Conservation (phyloP, 2,113 vertebrate species). For the Onychostruthus taczanowskii region DNA sequence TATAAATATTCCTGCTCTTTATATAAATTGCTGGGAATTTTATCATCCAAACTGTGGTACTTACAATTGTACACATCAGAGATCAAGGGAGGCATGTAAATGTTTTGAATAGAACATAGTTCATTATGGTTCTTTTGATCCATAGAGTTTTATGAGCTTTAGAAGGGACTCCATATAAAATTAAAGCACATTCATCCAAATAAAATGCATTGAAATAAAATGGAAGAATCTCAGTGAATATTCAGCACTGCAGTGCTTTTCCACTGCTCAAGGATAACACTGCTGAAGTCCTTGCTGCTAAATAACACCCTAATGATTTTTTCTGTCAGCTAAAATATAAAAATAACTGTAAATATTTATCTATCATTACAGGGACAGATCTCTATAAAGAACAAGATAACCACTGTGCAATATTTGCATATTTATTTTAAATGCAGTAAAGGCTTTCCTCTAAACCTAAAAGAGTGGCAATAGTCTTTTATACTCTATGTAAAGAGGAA, state of each 20-base stretch:
- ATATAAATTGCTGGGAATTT: not conserved
- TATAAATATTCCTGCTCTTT: not conserved
- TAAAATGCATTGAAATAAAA: not conserved
- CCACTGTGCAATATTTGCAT: not conserved
- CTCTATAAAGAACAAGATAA: not conserved
- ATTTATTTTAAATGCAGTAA: not conserved
- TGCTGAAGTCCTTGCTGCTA: not conserved
- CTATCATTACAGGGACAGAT: not conserved
- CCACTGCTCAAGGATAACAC: not conserved
- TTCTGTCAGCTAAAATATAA: not conserved
- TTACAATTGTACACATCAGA: not conserved
- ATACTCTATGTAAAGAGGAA: not conserved
- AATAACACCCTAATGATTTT: not conserved
- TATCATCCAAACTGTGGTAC: not conserved
- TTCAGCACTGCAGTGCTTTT: not conserved
- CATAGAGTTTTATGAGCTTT: not conserved
- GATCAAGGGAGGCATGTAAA: not conserved
- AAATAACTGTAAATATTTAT: constrained; percentile 11
- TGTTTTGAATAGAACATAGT: not conserved
- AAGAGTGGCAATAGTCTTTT: not conserved
- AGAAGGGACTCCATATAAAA: not conserved
- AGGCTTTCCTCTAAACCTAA: not conserved
- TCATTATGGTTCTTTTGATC: not conserved
- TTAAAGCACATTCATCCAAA: not conserved
- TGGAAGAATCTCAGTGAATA: not conserved